Evolutionary conservation across 2,888 invertebrate genomes (phyloP), one percentile per base, ranked within the genome.

Genomic region (Oscheius sp.): DNA sequence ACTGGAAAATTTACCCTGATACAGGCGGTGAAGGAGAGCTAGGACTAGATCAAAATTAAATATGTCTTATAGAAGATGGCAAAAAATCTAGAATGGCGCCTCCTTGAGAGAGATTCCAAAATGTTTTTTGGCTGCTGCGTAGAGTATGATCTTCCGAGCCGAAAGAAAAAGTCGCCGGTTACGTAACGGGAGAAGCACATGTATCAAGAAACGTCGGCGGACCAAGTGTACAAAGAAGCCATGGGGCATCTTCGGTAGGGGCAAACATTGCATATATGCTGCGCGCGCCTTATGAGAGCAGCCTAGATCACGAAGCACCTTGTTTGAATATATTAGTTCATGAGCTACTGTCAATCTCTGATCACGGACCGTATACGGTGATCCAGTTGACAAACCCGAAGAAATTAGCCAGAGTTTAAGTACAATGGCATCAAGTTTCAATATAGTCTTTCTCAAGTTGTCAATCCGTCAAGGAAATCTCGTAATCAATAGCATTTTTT

Each of bases 281-380:
- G 69, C 55, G 69, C 55, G 69, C 69, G 69, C 69, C 69, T 69
- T 69, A 69, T 69, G 69, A 69, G 69, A 71, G 71, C 61, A 71
- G 71, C 56, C 53, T 59, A 71, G 71, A 53, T 71, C 71, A 71
- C 71, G 71, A 71, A 69, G 69, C 69, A 52, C 71, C 71, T 61
- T 71, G 71, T 71, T 71, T 71, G 71, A 71, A 52, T 71, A 71
- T 71, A 66, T 66, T 66, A 66, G 66, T 66, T 52, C 66, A 18
- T n/a, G 27, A 27, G 27, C 61, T 61, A n/a, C 43, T 61, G 55
- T 55, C 55, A 18, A 55, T 55, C 13, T 18, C 16, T 13, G 55
- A 55, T 55, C 23, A 55, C 21, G 49, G 45, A 2, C 49, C 21
- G n/a, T 21, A 49, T 49, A 49, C 49, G 21, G 49, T 3, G 49